These are phyloP conservation scores for Hyposmocoma kahamanoa DNA, from an alignment of 1,140 invertebrate genomes.

Conservation along the genomic window DNA sequence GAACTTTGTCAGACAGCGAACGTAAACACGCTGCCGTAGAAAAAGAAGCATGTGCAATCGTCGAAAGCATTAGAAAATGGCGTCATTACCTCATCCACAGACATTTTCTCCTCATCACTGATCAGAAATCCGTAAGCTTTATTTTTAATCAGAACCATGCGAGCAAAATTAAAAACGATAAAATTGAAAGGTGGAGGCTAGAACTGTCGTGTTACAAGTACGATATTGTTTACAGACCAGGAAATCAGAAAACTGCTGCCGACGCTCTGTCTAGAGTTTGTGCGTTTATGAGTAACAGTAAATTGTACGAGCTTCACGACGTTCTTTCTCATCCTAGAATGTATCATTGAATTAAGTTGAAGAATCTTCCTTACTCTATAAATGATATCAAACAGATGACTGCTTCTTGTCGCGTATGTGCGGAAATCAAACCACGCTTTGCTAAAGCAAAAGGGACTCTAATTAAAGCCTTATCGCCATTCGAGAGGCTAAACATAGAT, in stretches of 20 bases:
- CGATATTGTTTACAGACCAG: conserved; percentile 17
- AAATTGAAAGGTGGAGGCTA: conserved; percentile 9
- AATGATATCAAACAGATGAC: conserved; percentile 22
- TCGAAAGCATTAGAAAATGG: conserved; percentile 15
- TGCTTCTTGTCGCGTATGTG: conserved; percentile 15
- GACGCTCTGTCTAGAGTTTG: conserved; percentile 19
- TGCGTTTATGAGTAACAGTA: conserved; percentile 9
- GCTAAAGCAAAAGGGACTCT: conserved; percentile 6
- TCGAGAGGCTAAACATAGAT: conserved; percentile 25
- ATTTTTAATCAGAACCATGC: conserved; percentile 8
- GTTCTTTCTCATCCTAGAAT: too few relatives aligned
- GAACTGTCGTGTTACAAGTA: conserved; percentile 11
- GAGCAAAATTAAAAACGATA: conserved; percentile 10
- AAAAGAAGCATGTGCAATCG: conserved; percentile 15
- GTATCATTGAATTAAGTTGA: conserved; percentile 20
- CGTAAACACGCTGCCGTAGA: conserved; percentile 10
- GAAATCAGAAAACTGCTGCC: conserved; percentile 15
- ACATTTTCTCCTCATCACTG: conserved; percentile 8
- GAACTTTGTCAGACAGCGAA: conserved; percentile 12
- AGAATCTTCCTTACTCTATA: conserved; percentile 29
- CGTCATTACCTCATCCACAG: conserved; percentile 6
- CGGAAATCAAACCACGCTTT: conserved; percentile 27
- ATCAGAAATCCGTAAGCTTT: conserved; percentile 9
- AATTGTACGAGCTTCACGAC: too few relatives aligned
- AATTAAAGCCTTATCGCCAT: conserved; percentile 24